phyloP scores from a whole-genome alignment of 2,888 invertebrate species.

The Ennomos erosarius region DNA sequence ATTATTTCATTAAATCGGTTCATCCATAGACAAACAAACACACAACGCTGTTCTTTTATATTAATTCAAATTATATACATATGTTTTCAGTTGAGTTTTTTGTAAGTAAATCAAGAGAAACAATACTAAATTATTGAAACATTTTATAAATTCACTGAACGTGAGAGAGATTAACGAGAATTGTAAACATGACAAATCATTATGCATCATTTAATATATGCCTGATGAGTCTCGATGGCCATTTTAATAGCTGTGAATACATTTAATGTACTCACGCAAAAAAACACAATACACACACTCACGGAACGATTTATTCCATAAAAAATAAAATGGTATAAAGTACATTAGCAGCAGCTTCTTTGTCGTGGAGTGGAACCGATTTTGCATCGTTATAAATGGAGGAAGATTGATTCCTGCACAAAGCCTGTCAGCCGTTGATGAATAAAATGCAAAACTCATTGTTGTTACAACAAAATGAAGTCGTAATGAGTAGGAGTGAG shows the following conservation, averaged over 20 bases:
- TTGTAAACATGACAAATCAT: constrained; percentile 33
- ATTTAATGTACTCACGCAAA: constrained; percentile 35
- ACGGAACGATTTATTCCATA: constrained; percentile 34
- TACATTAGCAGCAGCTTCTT: constrained; percentile 75
- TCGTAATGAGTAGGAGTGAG: constrained; percentile 73
- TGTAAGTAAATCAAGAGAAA: too few relatives aligned
- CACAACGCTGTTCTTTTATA: too few relatives aligned
- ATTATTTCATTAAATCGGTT: too few relatives aligned
- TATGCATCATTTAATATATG: constrained; percentile 27
- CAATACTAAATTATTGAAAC: constrained; percentile 10
- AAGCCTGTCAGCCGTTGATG: constrained; percentile 73
- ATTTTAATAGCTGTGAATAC: constrained; percentile 37
- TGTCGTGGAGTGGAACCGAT: constrained; percentile 76
- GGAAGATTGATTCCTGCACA: constrained; percentile 79
- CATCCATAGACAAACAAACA: too few relatives aligned
- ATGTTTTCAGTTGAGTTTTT: too few relatives aligned
- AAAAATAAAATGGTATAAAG: constrained; percentile 56
- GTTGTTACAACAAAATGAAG: constrained; percentile 83
- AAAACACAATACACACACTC: constrained; percentile 34
- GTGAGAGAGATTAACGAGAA: constrained; percentile 30
- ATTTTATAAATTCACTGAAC: constrained; percentile 26
- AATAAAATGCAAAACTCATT: constrained; percentile 71
- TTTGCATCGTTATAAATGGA: constrained; percentile 75
- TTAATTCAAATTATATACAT: too few relatives aligned
- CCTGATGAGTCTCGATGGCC: constrained; percentile 23